Evolutionary conservation across 2,888 invertebrate species (phyloP).

Genomic region (Amblyteles armatorius): DNA sequence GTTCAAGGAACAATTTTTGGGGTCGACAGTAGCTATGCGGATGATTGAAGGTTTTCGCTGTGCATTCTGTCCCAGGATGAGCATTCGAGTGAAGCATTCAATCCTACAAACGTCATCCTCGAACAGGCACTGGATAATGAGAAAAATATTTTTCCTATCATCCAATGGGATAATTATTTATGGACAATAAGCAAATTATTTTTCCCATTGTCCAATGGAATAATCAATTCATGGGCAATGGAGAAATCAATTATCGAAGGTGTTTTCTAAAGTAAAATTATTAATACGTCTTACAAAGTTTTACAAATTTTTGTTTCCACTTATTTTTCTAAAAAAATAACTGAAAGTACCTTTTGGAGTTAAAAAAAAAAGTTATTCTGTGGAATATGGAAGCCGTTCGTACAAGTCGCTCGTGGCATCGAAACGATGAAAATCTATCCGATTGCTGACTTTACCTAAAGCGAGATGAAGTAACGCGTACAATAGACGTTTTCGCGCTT

Average conservation of each 20-base stretch:
- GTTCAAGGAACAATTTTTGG: not conserved
- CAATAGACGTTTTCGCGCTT: not conserved
- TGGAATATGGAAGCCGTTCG: not conserved
- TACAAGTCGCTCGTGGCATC: not conserved
- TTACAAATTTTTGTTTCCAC: no score
- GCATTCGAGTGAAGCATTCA: not conserved
- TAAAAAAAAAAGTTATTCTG: no score
- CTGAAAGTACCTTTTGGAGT: no score
- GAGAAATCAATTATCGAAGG: no score
- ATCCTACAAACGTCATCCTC: not conserved
- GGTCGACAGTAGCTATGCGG: not conserved
- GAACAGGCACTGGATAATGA: not conserved
- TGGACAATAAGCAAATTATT: no score
- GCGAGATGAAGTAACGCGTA: not conserved
- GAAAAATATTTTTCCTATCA: not conserved
- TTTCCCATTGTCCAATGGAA: no score
- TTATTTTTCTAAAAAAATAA: no score
- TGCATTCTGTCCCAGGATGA: not conserved
- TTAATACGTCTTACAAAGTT: no score
- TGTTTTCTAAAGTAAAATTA: no score
- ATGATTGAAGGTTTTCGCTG: not conserved
- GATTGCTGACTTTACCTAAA: not conserved
- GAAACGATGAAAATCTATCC: slow-evolving; percentile 1
- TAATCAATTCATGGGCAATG: no score
- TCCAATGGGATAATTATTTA: no score